Conservation (phyloP, 2,888 invertebrate genomes). For the Allacma fusca region DNA sequence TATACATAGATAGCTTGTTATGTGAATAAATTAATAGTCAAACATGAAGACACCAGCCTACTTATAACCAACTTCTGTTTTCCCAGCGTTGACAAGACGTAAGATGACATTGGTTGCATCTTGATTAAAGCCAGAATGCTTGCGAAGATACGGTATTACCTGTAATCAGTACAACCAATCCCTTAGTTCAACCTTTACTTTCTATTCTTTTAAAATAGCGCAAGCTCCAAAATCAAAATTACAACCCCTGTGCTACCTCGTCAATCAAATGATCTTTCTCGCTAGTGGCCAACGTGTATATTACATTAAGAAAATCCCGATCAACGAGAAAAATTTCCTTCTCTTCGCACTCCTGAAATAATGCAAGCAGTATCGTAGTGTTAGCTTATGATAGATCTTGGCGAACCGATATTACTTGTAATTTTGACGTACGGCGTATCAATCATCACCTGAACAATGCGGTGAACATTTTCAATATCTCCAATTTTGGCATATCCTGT, state of each 20-base stretch:
- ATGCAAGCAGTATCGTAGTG: background rate
- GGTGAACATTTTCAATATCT: slow-evolving; percentile 56
- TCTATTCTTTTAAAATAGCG: background rate
- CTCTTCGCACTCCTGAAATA: slow-evolving; percentile 70
- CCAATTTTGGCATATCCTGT: slow-evolving; percentile 79
- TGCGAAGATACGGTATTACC: slow-evolving; percentile 71
- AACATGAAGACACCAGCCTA: slow-evolving; percentile 18
- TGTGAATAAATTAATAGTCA: no score
- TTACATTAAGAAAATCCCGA: slow-evolving; percentile 77
- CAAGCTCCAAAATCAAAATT: no score
- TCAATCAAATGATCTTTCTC: slow-evolving; percentile 74
- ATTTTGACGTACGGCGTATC: no score
- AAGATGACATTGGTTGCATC: slow-evolving; percentile 78
- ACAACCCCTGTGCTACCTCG: slow-evolving; percentile 62
- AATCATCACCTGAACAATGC: slow-evolving; percentile 55
- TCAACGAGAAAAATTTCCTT: slow-evolving; percentile 75
- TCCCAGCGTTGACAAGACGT: slow-evolving; percentile 75
- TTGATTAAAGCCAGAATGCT: slow-evolving; percentile 76
- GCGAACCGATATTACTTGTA: no score
- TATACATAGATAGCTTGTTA: background rate
- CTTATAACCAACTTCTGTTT: slow-evolving; percentile 70
- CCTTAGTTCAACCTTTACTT: background rate
- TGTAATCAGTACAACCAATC: slow-evolving; percentile 52
- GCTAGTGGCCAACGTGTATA: slow-evolving; percentile 73
- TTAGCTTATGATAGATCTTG: slow-evolving; percentile 6